phyloP scores from a whole-genome alignment of 2,113 vertebrate genomes.

The Leptosomus discolor region DNA sequence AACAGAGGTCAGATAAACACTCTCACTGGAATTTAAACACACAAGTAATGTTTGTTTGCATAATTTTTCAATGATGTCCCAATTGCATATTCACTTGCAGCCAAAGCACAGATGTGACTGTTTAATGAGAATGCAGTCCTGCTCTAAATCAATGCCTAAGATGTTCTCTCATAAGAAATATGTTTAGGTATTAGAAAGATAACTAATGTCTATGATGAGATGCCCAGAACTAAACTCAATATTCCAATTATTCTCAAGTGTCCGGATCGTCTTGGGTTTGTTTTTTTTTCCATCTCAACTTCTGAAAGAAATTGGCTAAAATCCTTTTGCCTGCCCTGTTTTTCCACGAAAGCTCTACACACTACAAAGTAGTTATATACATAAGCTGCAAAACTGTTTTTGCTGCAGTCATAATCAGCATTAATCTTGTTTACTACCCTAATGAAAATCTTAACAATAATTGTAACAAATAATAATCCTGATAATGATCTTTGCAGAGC shows the following conservation, averaged over 20 bases:
- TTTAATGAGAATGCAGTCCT: slow-evolving; percentile 23
- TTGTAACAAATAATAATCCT: neutral
- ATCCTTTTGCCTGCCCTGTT: neutral
- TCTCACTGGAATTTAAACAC: slow-evolving; percentile 50
- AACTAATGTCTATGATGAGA: neutral
- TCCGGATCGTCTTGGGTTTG: neutral
- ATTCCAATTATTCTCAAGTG: neutral
- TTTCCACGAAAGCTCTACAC: neutral
- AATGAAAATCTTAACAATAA: neutral
- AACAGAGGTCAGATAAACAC: slow-evolving; percentile 36
- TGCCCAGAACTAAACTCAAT: slow-evolving; percentile 16
- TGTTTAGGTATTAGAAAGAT: neutral
- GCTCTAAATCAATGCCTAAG: neutral
- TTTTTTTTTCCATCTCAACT: neutral
- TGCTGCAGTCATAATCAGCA: neutral
- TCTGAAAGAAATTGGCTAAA: neutral
- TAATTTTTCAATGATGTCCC: slow-evolving; percentile 37
- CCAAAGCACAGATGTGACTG: neutral
- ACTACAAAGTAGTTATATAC: neutral
- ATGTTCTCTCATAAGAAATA: neutral
- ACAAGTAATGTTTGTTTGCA: slow-evolving; percentile 26
- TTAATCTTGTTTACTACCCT: neutral
- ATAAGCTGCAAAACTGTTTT: neutral
- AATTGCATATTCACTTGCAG: neutral
- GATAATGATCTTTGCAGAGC: neutral